Percentiles rank a stretch among this genome's conserved stretches.
These are phyloP conservation scores for Anguilla pacifica DNA, from an alignment of 2,797 vertebrate genomes.

Conservation along the genomic window DNA sequence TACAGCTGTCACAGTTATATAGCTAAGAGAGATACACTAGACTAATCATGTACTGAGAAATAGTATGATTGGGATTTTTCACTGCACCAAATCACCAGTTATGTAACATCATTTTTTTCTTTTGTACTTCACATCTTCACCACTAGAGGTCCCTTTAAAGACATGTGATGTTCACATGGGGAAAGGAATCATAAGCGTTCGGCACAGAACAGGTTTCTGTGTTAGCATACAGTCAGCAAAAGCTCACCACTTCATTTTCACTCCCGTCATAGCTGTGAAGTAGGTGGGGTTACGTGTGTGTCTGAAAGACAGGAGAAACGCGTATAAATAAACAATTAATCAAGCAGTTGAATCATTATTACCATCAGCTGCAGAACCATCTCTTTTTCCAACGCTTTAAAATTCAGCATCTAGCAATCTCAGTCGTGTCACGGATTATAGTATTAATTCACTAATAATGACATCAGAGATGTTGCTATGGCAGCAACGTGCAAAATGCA, in stretches of 20 bases:
- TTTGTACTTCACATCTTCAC: neutral
- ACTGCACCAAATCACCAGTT: neutral
- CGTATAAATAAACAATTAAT: conserved; percentile 22
- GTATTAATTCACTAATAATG: neutral
- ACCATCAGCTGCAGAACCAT: neutral
- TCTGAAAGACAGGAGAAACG: conserved; percentile 35
- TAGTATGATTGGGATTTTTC: neutral
- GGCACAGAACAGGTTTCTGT: neutral
- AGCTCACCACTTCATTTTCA: conserved; percentile 30
- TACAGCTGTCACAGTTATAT: neutral
- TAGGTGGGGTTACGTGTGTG: conserved; percentile 15
- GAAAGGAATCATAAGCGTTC: neutral
- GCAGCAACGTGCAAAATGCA: neutral
- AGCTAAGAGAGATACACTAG: neutral
- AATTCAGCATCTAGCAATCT: conserved; percentile 9
- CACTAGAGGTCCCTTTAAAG: conserved; percentile 10
- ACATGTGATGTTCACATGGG: neutral
- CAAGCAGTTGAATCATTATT: neutral
- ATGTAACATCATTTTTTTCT: neutral
- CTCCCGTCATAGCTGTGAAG: conserved; percentile 19
- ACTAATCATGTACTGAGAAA: neutral
- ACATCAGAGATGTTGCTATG: neutral
- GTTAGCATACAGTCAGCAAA: neutral
- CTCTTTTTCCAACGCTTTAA: neutral
- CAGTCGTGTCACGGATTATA: neutral